These are phyloP conservation scores for Oncorhynchus gorbuscha DNA, from an alignment of 2,113 vertebrate genomes.

Conservation along the genomic window DNA sequence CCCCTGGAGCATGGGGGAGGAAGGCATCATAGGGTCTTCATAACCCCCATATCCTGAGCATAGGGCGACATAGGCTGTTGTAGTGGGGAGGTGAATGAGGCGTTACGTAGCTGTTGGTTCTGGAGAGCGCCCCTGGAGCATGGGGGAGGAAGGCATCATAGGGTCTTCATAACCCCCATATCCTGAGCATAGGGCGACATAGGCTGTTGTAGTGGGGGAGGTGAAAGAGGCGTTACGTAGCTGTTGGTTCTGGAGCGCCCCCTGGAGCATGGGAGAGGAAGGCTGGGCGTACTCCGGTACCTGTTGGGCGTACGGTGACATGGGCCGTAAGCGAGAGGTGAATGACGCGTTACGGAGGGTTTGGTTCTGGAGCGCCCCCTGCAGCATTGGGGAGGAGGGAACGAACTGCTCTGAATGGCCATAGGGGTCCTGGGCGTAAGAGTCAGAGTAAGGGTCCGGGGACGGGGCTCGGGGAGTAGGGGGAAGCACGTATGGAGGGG, in stretches of 20 bases:
- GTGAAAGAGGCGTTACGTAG: slow-evolving; percentile 56
- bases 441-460: slow-evolving; percentile 16
- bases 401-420: slow-evolving; percentile 36
- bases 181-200: slow-evolving; percentile 54
- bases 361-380: slow-evolving; percentile 59
- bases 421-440: slow-evolving; percentile 25
- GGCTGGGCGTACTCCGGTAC: slow-evolving; percentile 28
- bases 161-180: slow-evolving; percentile 3
- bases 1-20: slow-evolving; percentile 58
- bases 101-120: slow-evolving; percentile 52
- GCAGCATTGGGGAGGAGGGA: slow-evolving; percentile 51
- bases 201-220: slow-evolving; percentile 48
- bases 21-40: slow-evolving; percentile 15
- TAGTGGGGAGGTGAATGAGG: slow-evolving; percentile 55
- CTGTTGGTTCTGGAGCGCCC: slow-evolving; percentile 60
- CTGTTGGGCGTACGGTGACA: slow-evolving; percentile 53
- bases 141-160: slow-evolving; percentile 47
- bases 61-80: slow-evolving; percentile 52
- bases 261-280: slow-evolving; percentile 57
- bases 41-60: slow-evolving; percentile 40
- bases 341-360: slow-evolving; percentile 55
- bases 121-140: slow-evolving; percentile 62
- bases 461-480: slow-evolving; percentile 27
- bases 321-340: slow-evolving; percentile 47
- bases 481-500: slow-evolving; percentile 50